Conservation (phyloP, 2,888 invertebrate species). For the Dromius quadrimaculatus region DNA sequence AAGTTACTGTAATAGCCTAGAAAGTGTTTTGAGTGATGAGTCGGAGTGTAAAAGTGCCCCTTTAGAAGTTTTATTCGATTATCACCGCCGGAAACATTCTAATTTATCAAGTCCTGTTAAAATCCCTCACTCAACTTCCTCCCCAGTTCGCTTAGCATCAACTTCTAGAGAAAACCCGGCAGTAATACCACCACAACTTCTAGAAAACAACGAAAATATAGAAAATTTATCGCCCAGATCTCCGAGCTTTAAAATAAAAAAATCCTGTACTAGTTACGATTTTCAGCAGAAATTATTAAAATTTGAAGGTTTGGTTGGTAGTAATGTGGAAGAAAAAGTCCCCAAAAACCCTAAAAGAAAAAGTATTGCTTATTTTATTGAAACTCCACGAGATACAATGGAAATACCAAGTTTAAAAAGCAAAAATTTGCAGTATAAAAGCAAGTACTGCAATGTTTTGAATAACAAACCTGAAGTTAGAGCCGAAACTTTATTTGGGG, state of each 20-base stretch:
- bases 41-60: conserved; percentile 84
- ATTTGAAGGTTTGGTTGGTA: conserved; percentile 62
- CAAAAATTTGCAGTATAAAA: conserved; percentile 71
- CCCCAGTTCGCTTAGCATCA: conserved; percentile 13
- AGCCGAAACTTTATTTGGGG: conserved; percentile 44
- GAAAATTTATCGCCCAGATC: conserved; percentile 10
- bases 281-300: conserved; percentile 64
- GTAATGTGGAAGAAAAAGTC: background rate
- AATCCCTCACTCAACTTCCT: conserved; percentile 5
- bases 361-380: conserved; percentile 63
- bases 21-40: conserved; percentile 85
- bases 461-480: conserved; percentile 65
- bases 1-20: conserved; percentile 82
- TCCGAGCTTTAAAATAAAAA: conserved; percentile 57
- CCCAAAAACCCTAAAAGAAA: conserved; percentile 55
- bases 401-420: conserved; percentile 71
- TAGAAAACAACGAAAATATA: conserved; percentile 31
- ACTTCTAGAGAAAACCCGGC: background rate
- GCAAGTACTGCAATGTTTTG: conserved; percentile 65
- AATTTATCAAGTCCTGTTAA: conserved; percentile 1
- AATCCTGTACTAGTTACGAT: conserved; percentile 61
- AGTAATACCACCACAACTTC: background rate
- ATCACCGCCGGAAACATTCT: conserved; percentile 64
- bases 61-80: conserved; percentile 77
- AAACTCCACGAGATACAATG: conserved; percentile 63